Evolutionary conservation across 2,888 invertebrate genomes (phyloP).

Genomic region (Stenoptilia bipunctidactyla): DNA sequence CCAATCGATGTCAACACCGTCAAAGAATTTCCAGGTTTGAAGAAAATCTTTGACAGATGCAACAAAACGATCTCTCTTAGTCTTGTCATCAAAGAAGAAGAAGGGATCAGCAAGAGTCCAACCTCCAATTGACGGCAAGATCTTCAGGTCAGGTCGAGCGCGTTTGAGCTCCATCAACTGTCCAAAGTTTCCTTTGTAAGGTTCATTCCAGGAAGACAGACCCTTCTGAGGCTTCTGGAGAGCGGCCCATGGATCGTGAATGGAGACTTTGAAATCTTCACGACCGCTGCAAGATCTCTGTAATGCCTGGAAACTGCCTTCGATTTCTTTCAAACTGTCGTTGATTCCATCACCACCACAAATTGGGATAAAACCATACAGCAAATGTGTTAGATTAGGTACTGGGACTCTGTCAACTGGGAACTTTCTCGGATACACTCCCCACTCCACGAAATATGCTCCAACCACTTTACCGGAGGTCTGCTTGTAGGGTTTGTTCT

Average conservation of each 20-base stretch:
- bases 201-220: constrained; percentile 58
- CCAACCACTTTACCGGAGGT: constrained; percentile 61
- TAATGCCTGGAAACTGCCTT: constrained; percentile 61
- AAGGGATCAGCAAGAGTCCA: constrained; percentile 65
- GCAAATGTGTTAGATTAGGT: constrained; percentile 54
- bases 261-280: constrained; percentile 60
- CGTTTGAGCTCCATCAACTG: constrained; percentile 62
- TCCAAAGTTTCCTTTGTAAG: constrained; percentile 63
- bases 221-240: constrained; percentile 62
- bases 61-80: constrained; percentile 51
- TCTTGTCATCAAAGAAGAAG: constrained; percentile 53
- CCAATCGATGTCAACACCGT: constrained; percentile 64
- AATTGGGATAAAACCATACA: constrained; percentile 62
- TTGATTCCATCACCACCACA: constrained; percentile 64
- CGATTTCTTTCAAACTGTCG: constrained; percentile 63
- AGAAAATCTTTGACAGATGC: constrained; percentile 59
- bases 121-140: constrained; percentile 57
- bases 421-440: constrained; percentile 59
- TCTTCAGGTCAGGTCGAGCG: constrained; percentile 54
- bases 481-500: constrained; percentile 58
- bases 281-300: constrained; percentile 61
- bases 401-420: constrained; percentile 55
- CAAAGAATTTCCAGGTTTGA: constrained; percentile 63
- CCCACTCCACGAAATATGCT: constrained; percentile 64
- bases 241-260: constrained; percentile 64